Evolutionary conservation across 2,797 vertebrate species (phyloP).

Genomic region (Hirundo rustica): DNA sequence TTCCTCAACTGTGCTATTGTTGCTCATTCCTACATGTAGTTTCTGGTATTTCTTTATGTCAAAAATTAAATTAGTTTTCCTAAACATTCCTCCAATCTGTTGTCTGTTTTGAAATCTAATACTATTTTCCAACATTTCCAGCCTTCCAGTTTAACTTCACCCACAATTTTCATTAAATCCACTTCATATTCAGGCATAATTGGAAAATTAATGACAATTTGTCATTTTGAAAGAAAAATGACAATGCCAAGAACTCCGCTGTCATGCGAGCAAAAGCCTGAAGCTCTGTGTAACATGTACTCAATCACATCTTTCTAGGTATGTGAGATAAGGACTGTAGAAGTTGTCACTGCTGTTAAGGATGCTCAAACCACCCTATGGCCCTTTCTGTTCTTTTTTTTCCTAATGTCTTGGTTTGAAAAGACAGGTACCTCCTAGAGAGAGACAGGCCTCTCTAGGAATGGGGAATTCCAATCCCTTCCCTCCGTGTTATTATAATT

Average conservation of each 20-base stretch:
- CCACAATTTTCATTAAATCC: not conserved
- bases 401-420: too few species aligned
- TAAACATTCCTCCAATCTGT: not conserved
- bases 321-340: not conserved
- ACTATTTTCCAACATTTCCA: not conserved
- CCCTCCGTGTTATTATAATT: too few species aligned
- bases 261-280: not conserved
- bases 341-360: not conserved
- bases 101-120: not conserved
- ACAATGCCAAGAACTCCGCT: not conserved
- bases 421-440: too few species aligned
- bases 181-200: not conserved
- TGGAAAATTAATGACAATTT: not conserved
- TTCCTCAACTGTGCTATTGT: not conserved
- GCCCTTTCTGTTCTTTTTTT: not conserved
- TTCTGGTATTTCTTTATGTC: not conserved
- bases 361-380: not conserved
- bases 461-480: too few species aligned
- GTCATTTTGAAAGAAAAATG: not conserved
- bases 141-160: not conserved
- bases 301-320: not conserved
- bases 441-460: too few species aligned
- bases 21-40: not conserved
- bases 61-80: not conserved
- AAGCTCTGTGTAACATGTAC: not conserved